These are phyloP conservation scores for Microcebus jonahi DNA, from an alignment of 2,113 vertebrate species.

Conservation along the genomic window DNA sequence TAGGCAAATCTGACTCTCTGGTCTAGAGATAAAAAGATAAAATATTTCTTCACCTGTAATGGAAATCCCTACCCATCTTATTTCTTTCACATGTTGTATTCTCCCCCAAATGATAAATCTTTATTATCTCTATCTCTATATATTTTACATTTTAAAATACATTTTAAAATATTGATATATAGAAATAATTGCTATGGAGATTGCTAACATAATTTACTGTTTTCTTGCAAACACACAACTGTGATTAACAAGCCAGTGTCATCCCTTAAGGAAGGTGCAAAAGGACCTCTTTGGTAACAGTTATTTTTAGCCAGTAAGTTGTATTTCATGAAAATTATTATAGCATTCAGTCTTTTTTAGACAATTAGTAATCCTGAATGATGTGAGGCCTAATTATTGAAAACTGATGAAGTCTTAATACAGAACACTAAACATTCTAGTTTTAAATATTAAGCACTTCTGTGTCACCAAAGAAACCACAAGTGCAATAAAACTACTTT, in stretches of 20 bases:
- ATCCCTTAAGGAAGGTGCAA: background rate
- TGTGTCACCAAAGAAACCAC: background rate
- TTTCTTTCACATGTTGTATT: background rate
- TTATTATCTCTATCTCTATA: background rate
- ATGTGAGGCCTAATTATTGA: constrained; percentile 33
- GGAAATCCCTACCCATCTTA: background rate
- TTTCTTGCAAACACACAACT: background rate
- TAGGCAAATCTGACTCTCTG: background rate
- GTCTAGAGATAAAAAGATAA: background rate
- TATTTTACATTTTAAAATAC: background rate
- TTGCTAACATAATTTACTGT: background rate
- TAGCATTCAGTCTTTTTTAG: constrained; percentile 11
- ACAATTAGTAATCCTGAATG: background rate
- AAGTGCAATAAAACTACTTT: background rate
- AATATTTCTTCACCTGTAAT: background rate
- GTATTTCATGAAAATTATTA: background rate
- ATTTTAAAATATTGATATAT: background rate
- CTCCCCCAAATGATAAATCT: background rate
- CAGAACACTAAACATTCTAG: background rate
- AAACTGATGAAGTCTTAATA: constrained; percentile 34
- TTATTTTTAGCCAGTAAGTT: background rate
- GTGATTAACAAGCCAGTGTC: background rate
- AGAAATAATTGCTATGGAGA: background rate
- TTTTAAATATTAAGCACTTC: constrained; percentile 33
- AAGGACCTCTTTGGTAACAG: background rate